phyloP scores from a whole-genome alignment of 2,797 vertebrate species.

The Cirrhinus mrigala region DNA sequence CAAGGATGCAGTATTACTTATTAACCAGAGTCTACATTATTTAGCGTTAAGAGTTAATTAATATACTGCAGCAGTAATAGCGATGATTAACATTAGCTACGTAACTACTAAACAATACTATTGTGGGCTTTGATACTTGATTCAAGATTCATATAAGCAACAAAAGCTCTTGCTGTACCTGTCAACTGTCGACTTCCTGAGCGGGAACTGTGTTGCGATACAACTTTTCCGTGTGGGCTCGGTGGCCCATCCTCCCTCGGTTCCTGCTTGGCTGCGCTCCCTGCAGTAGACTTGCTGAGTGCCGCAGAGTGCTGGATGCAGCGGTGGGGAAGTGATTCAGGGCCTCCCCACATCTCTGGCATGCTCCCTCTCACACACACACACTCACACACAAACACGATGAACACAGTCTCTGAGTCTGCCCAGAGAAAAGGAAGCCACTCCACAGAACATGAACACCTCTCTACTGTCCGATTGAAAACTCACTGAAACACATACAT shows the following conservation, averaged over 20 bases:
- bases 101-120: background rate
- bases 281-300: slow-evolving; percentile 64
- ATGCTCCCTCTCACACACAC: slow-evolving; percentile 47
- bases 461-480: slow-evolving; percentile 58
- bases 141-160: background rate
- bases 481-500: slow-evolving; percentile 49
- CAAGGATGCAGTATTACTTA: background rate
- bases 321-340: slow-evolving; percentile 78
- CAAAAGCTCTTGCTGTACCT: slow-evolving; percentile 5
- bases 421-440: slow-evolving; percentile 66
- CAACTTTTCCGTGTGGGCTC: slow-evolving; percentile 63
- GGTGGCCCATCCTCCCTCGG: slow-evolving; percentile 48
- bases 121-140: background rate
- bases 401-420: slow-evolving; percentile 61
- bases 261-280: slow-evolving; percentile 73
- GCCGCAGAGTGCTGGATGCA: slow-evolving; percentile 79
- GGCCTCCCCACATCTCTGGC: slow-evolving; percentile 75
- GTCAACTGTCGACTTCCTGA: slow-evolving; percentile 4
- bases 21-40: background rate
- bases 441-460: slow-evolving; percentile 66
- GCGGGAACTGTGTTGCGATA: slow-evolving; percentile 49
- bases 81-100: background rate
- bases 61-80: background rate
- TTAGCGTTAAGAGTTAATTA: background rate
- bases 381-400: slow-evolving; percentile 51